Evolutionary conservation across 2,888 invertebrate species (phyloP), one percentile per base, ranked within the genome.

Genomic region (Eledone cirrhosa): DNA sequence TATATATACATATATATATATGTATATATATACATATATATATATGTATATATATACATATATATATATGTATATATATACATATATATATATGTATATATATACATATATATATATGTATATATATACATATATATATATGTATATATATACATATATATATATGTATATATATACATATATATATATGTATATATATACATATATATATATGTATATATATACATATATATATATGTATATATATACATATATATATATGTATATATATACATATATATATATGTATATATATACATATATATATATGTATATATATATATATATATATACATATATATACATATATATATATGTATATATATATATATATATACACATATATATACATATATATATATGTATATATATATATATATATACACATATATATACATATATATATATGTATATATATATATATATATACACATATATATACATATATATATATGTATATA

Each of bases 11-110:
- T 53, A 19, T 53, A 53, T 53, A 53, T 53, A 53, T 53, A 53
- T 53, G 22, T 53, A 19, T 53, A 53, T 53, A 53, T 53, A 53
- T 53, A 53, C 22, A 53, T 53, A 53, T 53, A 53, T 53, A 53
- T 53, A 53, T 53, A 19, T 53, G 53, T 53, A 53, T 53, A 53
- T 53, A 53, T 53, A 53, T 53, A 16, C 13, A 53, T 53, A 53
- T 53, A 53, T 53, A 53, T 53, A 53, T 53, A 53, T 53, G 53
- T 53, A 53, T 53, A 53, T 53, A 53, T 53, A 53, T 53, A 53
- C 22, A 19, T 53, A 53, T 53, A 53, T 53, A 53, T 53, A 53
- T 53, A 53, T 53, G 22, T 53, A 53, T 53, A 53, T 53, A 53
- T 53, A 53, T 53, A 53, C 22, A 19, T 53, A 53, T 53, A 53